Evolutionary conservation across 2,888 invertebrate species (phyloP).

Genomic region (Gisinianus flammeolus): DNA sequence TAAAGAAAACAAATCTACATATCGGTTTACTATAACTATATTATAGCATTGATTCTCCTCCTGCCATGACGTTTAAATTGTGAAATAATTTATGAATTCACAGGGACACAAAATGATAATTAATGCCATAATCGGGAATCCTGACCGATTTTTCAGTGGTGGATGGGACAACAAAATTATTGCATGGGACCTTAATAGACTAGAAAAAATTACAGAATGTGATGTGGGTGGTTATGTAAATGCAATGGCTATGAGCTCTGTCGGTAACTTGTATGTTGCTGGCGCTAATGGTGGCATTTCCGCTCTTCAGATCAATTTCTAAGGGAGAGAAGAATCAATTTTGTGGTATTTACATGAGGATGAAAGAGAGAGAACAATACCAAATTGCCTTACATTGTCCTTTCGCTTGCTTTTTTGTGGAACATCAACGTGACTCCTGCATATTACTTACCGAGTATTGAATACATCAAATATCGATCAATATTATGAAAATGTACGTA

Average conservation of each 20-base stretch:
- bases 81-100: conserved; percentile 20
- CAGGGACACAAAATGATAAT: conserved; percentile 65
- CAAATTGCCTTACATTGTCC: background rate
- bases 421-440: background rate
- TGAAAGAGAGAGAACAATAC: too few relatives aligned
- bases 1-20: background rate
- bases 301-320: conserved; percentile 33
- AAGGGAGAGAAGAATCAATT: background rate
- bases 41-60: too few relatives aligned
- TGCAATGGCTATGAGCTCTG: conserved; percentile 60
- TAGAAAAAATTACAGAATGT: conserved; percentile 59
- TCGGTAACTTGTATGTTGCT: conserved; percentile 66
- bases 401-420: background rate
- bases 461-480: background rate
- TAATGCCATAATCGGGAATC: conserved; percentile 62
- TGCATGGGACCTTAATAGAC: conserved; percentile 62
- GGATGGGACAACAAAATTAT: conserved; percentile 65
- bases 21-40: too few relatives aligned
- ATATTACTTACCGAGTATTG: background rate
- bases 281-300: conserved; percentile 66
- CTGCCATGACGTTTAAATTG: too few relatives aligned
- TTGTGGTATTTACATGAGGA: too few relatives aligned
- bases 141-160: conserved; percentile 62
- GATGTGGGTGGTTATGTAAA: conserved; percentile 57
- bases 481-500: background rate